Percentiles rank a stretch among this genome's conserved stretches.
These are phyloP conservation scores for Momotus momota DNA, from an alignment of 2,797 vertebrate species.

Conservation along the genomic window DNA sequence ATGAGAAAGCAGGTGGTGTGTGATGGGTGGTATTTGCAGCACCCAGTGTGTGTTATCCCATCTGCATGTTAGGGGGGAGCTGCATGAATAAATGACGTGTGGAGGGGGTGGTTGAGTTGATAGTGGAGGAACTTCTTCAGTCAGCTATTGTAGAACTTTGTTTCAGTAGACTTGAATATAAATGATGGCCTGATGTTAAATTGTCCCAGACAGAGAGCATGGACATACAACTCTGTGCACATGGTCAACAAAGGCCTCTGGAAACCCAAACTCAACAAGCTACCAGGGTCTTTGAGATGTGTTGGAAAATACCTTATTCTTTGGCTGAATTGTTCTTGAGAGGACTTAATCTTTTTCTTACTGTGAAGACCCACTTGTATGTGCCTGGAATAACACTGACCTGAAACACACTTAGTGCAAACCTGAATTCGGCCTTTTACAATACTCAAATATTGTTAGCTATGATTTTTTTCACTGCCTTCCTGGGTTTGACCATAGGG, in stretches of 20 bases:
- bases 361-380: background rate
- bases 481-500: background rate
- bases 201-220: background rate
- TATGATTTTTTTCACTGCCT: background rate
- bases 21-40: background rate
- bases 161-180: background rate
- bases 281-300: background rate
- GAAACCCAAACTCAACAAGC: background rate
- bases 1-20: background rate
- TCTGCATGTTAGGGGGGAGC: background rate
- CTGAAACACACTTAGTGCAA: background rate
- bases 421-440: background rate
- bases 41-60: background rate
- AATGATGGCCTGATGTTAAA: background rate
- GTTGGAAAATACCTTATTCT: background rate
- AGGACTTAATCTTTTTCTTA: background rate
- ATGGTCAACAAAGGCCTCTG: background rate
- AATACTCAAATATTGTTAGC: background rate
- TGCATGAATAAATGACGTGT: background rate
- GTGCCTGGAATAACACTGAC: background rate
- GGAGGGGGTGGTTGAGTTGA: background rate
- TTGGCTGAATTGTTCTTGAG: background rate
- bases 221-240: fast-evolving
- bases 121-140: background rate
- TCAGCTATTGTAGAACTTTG: background rate